Evolutionary conservation across 2,113 vertebrate species (phyloP), one percentile per base, ranked within the genome.

Genomic region (Stomatorhinus ivindoensis): DNA sequence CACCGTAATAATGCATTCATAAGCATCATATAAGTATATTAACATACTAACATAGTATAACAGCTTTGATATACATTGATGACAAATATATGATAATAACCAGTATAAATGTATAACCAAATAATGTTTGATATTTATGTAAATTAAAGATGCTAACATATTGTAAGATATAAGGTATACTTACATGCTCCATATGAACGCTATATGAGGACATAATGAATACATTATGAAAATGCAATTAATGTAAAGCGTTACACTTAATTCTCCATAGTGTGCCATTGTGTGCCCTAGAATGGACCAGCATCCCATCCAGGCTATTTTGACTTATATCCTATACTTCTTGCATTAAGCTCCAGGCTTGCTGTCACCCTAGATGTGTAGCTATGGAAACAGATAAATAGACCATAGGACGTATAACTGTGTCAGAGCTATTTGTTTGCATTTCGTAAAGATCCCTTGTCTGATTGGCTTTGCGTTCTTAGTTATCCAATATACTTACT

Each of bases 281-380:
- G 31, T 19, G 35, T 42, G 39, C 92, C 89, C 2, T 88, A 87
- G 93, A 90, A 84, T 58, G 90, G 89, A 80, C 35, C 31, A 42
- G 73, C 73, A 80, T 80, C 13, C 5, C 73, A 39, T 42, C 73
- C 73, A 42, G 35, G n/a, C 35, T 80, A 17, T 69, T 69, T 27
- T 69, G 65, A 27, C 65, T 69, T 31, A 17, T 80, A 39, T 19
- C 17, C 35, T 80, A 27, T 80, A 80, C 15, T 39, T 80, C 73
- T 5, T 19, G 15, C 31, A 39, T 17, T 80, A 39, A 5, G 73
- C 73, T 80, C 35, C 73, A 80, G 73, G 35, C 35, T 80, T 19
- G 17, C 35, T 80, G 35, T 80, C 11, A 80, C 35, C 73, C 73
- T 80, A 42, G 31, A 80, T 39, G 35, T 6, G 73, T 39, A 80